Evolutionary conservation across 2,797 vertebrate species (phyloP).

Genomic region (Malacoraja senta): DNA sequence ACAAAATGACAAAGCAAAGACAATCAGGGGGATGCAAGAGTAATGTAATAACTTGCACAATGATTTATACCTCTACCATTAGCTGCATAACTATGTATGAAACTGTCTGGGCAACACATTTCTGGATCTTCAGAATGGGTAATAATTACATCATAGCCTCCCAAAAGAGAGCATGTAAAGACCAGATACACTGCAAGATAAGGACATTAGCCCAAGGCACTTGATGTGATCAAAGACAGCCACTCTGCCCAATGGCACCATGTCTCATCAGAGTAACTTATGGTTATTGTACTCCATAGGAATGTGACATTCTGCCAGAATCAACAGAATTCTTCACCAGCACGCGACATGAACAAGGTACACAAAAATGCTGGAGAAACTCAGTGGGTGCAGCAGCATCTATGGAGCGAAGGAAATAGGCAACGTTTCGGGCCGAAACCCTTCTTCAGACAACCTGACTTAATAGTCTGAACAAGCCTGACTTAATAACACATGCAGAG

Average conservation of each 20-base stretch:
- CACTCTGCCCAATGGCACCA: neutral
- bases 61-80: neutral
- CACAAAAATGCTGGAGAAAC: too few species aligned
- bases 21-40: neutral
- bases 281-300: neutral
- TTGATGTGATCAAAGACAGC: conserved; percentile 18
- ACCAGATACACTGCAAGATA: neutral
- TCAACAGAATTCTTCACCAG: neutral
- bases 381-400: too few species aligned
- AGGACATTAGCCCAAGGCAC: neutral
- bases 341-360: neutral
- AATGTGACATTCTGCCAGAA: conserved; percentile 11
- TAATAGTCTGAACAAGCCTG: neutral
- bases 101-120: neutral
- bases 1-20: neutral
- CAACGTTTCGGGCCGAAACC: too few species aligned
- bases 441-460: too few species aligned
- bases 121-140: neutral
- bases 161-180: neutral
- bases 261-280: conserved; percentile 17
- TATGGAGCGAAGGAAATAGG: too few species aligned
- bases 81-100: neutral
- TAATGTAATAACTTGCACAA: neutral
- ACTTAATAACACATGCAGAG: neutral
- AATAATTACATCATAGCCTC: conserved; percentile 28